phyloP scores from a whole-genome alignment of 2,888 invertebrate genomes.

The Eupelmus urozonus region DNA sequence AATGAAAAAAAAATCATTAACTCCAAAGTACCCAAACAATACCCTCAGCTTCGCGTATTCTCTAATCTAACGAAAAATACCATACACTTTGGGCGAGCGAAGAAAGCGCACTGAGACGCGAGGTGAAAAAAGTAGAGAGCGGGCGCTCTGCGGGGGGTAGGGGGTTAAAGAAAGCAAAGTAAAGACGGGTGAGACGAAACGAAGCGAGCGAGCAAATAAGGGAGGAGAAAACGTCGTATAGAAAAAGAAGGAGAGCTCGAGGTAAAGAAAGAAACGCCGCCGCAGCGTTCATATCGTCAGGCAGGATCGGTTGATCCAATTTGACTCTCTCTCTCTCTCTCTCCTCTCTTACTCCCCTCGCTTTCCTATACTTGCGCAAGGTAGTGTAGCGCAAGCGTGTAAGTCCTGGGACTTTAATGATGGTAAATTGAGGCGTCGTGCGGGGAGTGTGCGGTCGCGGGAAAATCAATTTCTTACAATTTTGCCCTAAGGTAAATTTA shows the following conservation, averaged over 20 bases:
- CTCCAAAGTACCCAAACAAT: neutral
- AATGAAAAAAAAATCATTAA: neutral
- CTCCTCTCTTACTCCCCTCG: neutral
- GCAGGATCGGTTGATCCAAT: slow-evolving; percentile 68
- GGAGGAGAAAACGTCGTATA: slow-evolving; percentile 5
- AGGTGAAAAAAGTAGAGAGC: neutral
- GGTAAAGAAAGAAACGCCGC: slow-evolving; percentile 51
- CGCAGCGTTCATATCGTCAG: slow-evolving; percentile 64
- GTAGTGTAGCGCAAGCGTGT: neutral
- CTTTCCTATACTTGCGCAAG: neutral
- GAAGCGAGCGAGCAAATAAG: slow-evolving; percentile 18
- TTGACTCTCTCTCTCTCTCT: slow-evolving; percentile 61
- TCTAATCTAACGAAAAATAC: slow-evolving; percentile 25
- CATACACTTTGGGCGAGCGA: neutral
- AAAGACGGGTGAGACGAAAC: slow-evolving; percentile 18
- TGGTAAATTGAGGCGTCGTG: slow-evolving; percentile 48
- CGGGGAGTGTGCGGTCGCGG: slow-evolving; percentile 15
- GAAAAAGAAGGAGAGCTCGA: neutral
- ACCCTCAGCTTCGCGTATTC: neutral
- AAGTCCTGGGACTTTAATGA: slow-evolving; percentile 46
- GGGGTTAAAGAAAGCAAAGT: slow-evolving; percentile 4
- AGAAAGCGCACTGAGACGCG: neutral
- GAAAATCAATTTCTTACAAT: slow-evolving; percentile 57
- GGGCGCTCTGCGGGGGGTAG: neutral
- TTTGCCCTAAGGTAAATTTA: slow-evolving; percentile 49